Evolutionary conservation across 2,797 vertebrate species (phyloP).

Genomic region (Poeciliopsis presidionis): DNA sequence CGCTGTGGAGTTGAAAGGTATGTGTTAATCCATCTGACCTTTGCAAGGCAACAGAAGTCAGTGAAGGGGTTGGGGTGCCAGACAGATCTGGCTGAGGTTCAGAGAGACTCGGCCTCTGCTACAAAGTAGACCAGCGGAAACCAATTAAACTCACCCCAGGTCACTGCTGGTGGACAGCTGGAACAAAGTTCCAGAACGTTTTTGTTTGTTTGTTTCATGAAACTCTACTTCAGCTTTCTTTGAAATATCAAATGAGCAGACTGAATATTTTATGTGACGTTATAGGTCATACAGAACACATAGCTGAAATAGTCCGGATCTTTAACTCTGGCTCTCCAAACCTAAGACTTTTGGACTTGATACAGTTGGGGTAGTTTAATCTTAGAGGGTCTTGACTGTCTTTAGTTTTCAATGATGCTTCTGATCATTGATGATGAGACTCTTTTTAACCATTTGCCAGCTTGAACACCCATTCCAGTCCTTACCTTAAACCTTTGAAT

Average conservation of each 20-base stretch:
- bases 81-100: conserved; percentile 73
- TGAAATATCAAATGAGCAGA: not conserved
- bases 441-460: not conserved
- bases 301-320: not conserved
- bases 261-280: not conserved
- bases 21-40: conserved; percentile 77
- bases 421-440: not conserved
- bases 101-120: conserved; percentile 54
- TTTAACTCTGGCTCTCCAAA: not conserved
- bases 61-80: conserved; percentile 56
- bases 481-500: not conserved
- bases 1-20: conserved; percentile 69
- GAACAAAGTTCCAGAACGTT: conserved; percentile 8
- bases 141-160: conserved; percentile 69
- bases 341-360: not conserved
- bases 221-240: not conserved
- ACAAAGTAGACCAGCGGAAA: conserved; percentile 61
- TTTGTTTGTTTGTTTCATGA: not conserved
- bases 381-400: not conserved
- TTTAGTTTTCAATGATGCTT: not conserved
- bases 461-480: not conserved
- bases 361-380: not conserved
- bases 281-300: not conserved
- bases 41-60: conserved; percentile 56
- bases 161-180: conserved; percentile 42